Evolutionary conservation across 1,140 invertebrate genomes (phyloP).

Genomic region (Drosophila ercepeae): DNA sequence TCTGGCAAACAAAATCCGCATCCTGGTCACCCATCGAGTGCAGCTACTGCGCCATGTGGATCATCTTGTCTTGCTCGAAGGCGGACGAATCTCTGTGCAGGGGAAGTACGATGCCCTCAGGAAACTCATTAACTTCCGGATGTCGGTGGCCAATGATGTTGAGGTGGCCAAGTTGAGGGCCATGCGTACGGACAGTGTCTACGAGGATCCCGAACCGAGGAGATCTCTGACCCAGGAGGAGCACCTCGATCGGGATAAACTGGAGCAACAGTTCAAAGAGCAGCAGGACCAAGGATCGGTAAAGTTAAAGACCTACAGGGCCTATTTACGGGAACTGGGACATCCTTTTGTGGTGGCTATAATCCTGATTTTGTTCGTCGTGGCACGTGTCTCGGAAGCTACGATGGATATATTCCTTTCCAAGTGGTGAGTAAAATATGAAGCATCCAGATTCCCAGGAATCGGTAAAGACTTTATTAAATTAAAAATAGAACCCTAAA

Average conservation of each 20-base stretch:
- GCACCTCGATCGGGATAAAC: slow-evolving; percentile 50
- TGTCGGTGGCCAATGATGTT: slow-evolving; percentile 70
- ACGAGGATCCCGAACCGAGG: slow-evolving; percentile 44
- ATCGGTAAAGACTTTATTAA: not conserved
- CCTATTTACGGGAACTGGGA: slow-evolving; percentile 89
- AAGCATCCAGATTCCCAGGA: not conserved
- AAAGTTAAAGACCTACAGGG: slow-evolving; percentile 85
- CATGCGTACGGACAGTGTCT: slow-evolving; percentile 54
- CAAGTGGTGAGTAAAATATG: slow-evolving; percentile 85
- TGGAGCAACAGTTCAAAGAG: slow-evolving; percentile 79
- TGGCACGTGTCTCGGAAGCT: slow-evolving; percentile 88
- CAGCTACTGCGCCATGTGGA: slow-evolving; percentile 92
- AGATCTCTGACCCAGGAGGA: slow-evolving; percentile 50
- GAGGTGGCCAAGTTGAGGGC: slow-evolving; percentile 52
- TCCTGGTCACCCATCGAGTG: slow-evolving; percentile 94
- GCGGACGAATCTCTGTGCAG: slow-evolving; percentile 84
- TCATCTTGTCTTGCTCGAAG: slow-evolving; percentile 87
- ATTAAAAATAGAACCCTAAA: slow-evolving; percentile 1
- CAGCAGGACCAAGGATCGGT: slow-evolving; percentile 83
- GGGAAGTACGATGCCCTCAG: slow-evolving; percentile 83
- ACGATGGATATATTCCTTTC: slow-evolving; percentile 91
- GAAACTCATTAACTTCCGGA: slow-evolving; percentile 59
- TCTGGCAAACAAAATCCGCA: slow-evolving; percentile 89
- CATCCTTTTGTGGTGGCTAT: slow-evolving; percentile 86
- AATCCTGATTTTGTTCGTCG: slow-evolving; percentile 86